A percentile compares a stretch with the other conserved stretches of the same genome.
Conservation (phyloP, 2,797 vertebrate species). For the Chrysocyon brachyurus region DNA sequence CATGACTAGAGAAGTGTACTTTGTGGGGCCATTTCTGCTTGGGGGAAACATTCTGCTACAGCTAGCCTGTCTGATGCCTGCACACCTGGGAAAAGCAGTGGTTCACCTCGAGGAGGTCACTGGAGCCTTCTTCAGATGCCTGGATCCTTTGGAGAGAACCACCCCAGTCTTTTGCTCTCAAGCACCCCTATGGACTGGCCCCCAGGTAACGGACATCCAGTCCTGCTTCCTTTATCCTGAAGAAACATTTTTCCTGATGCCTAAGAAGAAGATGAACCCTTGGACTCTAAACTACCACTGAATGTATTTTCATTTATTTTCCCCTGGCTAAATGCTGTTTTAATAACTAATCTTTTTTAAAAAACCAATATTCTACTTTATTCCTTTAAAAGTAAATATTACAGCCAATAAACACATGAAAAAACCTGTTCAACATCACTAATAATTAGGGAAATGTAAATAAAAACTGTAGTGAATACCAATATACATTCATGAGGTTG, state of each 20-base stretch:
- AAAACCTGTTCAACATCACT: not conserved
- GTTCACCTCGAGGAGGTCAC: not conserved
- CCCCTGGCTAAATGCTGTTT: not conserved
- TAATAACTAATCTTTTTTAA: not conserved
- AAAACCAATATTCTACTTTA: not conserved
- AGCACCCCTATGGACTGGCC: not conserved
- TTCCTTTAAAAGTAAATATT: not conserved
- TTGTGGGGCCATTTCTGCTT: not conserved
- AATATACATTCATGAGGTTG: not conserved
- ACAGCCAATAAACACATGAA: not conserved
- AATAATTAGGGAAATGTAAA: not conserved
- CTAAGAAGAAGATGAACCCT: not conserved
- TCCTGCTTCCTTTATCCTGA: not conserved
- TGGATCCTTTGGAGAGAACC: not conserved
- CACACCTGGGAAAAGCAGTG: not conserved
- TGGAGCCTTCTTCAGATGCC: no score
- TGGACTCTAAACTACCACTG: not conserved
- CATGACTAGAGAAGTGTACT: not conserved
- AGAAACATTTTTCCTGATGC: not conserved
- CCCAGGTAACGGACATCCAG: not conserved
- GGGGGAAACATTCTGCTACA: not conserved
- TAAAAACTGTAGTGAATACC: not conserved
- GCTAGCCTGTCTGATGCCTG: not conserved
- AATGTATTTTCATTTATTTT: not conserved
- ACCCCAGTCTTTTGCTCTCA: not conserved